These are phyloP conservation scores for Strigamia transsilvanica DNA, from an alignment of 2,888 invertebrate genomes.

Conservation along the genomic window DNA sequence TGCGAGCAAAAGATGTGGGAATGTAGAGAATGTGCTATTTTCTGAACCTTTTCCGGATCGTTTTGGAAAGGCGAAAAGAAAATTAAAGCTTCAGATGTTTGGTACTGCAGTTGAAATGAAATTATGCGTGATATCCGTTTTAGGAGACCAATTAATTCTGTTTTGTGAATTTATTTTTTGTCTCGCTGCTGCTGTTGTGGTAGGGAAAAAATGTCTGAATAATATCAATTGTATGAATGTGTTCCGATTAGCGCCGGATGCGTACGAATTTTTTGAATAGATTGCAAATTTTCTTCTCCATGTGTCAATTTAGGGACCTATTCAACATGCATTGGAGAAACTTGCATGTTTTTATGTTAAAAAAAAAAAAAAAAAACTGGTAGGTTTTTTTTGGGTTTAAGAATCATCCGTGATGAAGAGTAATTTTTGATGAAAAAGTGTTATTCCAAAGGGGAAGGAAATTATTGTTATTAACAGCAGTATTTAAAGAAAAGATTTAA, in stretches of 20 bases:
- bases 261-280: neutral
- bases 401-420: neutral
- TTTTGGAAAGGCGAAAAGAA: neutral
- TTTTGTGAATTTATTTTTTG: neutral
- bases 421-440: too few species aligned
- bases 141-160: neutral
- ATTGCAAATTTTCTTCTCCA: neutral
- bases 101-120: neutral
- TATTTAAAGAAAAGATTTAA: too few species aligned
- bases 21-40: conserved; percentile 39
- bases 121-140: neutral
- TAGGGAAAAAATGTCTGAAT: neutral
- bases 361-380: too few species aligned
- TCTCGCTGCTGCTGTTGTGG: neutral
- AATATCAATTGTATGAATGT: neutral
- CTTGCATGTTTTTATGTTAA: neutral
- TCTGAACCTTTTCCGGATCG: neutral
- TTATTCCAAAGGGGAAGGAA: too few species aligned
- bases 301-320: conserved; percentile 13
- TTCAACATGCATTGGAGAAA: conserved; percentile 4
- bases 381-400: neutral
- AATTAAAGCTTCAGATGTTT: conserved; percentile 28
- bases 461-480: too few species aligned
- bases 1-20: neutral
- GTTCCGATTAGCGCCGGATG: conserved; percentile 1